Evolutionary conservation across 2,888 invertebrate genomes (phyloP), one percentile per base, ranked within the genome.

Genomic region (Epinotia brunnichana): DNA sequence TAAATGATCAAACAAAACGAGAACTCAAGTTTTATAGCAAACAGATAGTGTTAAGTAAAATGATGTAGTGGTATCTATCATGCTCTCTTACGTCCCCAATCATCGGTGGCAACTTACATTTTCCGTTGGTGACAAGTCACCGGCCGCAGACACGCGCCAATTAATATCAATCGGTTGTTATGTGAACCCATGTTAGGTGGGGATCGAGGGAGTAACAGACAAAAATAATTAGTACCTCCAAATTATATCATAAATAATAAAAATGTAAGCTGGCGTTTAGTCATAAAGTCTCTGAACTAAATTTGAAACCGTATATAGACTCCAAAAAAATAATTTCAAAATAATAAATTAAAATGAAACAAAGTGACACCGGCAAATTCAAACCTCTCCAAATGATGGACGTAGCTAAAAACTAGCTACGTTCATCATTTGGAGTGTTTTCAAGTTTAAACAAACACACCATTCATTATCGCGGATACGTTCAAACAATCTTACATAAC

Each of bases 151-250:
- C 87, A 83, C n/a, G n/a, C n/a, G 86, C 86, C 90, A 87, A 86
- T 44, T 83, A 81, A 83, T 85, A 88, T 83, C 85, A 86, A 84
- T 87, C 85, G 83, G 86, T 85, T 83, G 88, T 85, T 83, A 88
- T 82, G 84, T 84, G 84, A 85, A 88, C 91, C 91, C 91, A 85
- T 87, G 87, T 90, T 89, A 91, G 86, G 87, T 90, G 81, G 86
- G 90, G 86, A 88, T 87, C 90, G 89, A 85, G 86, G 87, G 84
- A 80, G 83, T 89, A 88, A 90, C 87, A 91, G 83, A 90, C 82
- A 91, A 92, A 92, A 91, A 89, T 80, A 89, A 92, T 92, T 92
- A 92, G 90, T 91, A 91, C 87, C 87, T 87, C 85, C 85, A 85
- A 86, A 82, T 81, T 83, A 85, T 77, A 84, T 74, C 51, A 75